phyloP scores from a whole-genome alignment of 2,113 vertebrate genomes.

The Rhea americana region DNA sequence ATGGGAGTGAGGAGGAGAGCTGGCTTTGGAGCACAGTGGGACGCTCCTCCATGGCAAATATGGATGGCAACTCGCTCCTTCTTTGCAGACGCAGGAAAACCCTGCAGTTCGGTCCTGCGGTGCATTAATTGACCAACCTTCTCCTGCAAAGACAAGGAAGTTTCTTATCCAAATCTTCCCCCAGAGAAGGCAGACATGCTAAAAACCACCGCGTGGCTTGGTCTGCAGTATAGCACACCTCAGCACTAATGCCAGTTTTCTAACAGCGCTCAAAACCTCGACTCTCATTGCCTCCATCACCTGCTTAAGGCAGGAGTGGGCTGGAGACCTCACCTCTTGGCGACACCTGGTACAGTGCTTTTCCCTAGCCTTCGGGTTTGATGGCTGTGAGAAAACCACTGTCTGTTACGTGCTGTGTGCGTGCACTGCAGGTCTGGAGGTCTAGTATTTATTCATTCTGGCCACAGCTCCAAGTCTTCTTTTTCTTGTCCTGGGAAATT shows the following conservation, averaged over 20 bases:
- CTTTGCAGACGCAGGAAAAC: not conserved
- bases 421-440: not conserved
- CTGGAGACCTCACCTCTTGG: not conserved
- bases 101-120: not conserved
- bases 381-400: constrained; percentile 2
- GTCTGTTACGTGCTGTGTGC: not conserved
- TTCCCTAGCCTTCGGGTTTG: constrained; percentile 11
- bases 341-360: not conserved
- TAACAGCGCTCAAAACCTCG: accelerated
- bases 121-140: accelerated
- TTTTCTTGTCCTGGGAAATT: constrained; percentile 40
- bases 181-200: accelerated
- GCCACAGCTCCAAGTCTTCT: constrained; percentile 41
- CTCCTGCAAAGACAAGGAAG: not conserved
- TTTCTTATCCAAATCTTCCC: not conserved
- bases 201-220: accelerated
- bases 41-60: not conserved
- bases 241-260: not conserved
- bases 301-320: accelerated
- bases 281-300: not conserved
- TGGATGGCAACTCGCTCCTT: not conserved
- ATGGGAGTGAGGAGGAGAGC: not conserved
- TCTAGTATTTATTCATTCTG: constrained; percentile 7
- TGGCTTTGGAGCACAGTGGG: not conserved
- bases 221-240: not conserved